Base-by-base conservation (phyloP, 2,797 vertebrate genomes). In the Paratrypauchen microcephalus region DNA sequence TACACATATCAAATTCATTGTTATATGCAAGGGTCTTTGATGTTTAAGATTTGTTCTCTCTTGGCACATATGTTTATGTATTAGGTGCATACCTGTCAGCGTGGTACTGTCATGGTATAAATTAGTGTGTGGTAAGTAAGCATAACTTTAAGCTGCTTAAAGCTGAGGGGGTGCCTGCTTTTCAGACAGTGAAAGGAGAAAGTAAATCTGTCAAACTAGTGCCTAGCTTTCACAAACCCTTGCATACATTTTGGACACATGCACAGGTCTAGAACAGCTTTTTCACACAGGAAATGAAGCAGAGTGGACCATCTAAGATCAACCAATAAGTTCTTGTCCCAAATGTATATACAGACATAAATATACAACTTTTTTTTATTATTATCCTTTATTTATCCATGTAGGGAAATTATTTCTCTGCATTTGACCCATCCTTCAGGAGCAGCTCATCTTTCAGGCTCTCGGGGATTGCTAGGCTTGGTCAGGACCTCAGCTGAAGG, bases 11-110 rank as follows among this genome's bases (percentile, higher is more conserved):
- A 39, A 59, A 39, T 61, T 61, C n/a, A 41, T 6, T 61, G 11
- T 59, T 28, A 32, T 32, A 18, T 19, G 26, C 8, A 19, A 30
- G 19, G 26, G 30, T 36, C 6, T 36, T 59, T 59, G 57, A 59
- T 59, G 57, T 59, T 59, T 41, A 12, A 41, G 59, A 41, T 61
- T 61, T 41, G 32, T 61, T 61, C 13, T 61, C 19, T 12, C 18
- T 36, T 61, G 59, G n/a, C 19, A 61, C 5, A 23, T 11, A 36
- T 30, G 30, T 59, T 59, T 59, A 59, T 36, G 30, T 30, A 59
- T 59, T 19, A n/a, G 28, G 18, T 2, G 18, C 28, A 32, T 9
- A 32, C 15, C 57, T 57, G 55, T 28, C 55, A 57, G 55, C 8
- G 15, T 57, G 26, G 24, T 26, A 57, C 55, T 57, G 21, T 26